These are phyloP conservation scores for Nemoura dubitans DNA, from an alignment of 2,888 invertebrate species.

Conservation along the genomic window DNA sequence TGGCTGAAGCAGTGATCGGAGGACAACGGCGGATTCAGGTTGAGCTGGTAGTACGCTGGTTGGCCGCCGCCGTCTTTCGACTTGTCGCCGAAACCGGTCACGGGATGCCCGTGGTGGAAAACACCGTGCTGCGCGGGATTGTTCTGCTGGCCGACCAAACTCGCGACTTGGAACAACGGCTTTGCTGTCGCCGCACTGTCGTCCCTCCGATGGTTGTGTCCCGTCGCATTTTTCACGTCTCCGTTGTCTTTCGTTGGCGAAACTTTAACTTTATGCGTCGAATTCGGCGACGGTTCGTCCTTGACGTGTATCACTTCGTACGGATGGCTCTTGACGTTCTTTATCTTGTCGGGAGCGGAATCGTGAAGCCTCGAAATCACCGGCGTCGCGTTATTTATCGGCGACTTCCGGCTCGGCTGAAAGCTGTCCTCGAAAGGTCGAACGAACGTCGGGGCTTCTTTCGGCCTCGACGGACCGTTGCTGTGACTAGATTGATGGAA, in stretches of 20 bases:
- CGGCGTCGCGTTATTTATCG: background rate
- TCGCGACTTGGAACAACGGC: background rate
- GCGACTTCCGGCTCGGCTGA: conserved; percentile 44
- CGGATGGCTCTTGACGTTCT: background rate
- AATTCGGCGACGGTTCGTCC: background rate
- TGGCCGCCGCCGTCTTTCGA: background rate
- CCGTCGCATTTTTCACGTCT: background rate
- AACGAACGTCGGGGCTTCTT: conserved; percentile 56
- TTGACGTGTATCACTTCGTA: background rate
- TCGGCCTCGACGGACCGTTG: conserved; percentile 55
- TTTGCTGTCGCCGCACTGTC: background rate
- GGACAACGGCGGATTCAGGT: background rate
- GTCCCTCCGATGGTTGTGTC: background rate
- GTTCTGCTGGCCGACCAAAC: background rate
- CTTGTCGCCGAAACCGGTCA: background rate
- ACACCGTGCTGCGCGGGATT: background rate
- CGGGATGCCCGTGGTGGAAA: background rate
- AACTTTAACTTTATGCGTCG: background rate
- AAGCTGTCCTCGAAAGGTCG: conserved; percentile 59
- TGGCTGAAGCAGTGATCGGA: background rate
- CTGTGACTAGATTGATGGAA: conserved; percentile 55
- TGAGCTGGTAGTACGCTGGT: background rate
- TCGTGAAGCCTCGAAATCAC: conserved; percentile 2
- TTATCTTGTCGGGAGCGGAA: background rate
- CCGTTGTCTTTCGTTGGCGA: background rate